Evolutionary conservation across 1,140 invertebrate genomes (phyloP).

Genomic region (Drosophila murphyi): DNA sequence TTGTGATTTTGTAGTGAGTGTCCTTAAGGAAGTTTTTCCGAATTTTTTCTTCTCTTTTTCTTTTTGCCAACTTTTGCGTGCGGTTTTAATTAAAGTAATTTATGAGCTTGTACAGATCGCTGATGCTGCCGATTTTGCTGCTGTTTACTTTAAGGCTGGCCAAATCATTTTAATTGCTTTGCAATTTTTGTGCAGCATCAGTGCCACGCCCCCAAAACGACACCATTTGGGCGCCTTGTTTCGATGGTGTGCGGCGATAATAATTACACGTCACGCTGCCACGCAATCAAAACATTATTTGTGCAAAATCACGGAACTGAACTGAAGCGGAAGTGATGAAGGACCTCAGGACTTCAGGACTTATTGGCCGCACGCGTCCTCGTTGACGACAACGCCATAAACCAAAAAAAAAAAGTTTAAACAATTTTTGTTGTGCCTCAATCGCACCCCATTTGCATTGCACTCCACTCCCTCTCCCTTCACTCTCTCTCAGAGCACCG

Average conservation of each 20-base stretch:
- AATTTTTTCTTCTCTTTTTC: neutral
- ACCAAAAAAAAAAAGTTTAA: constrained; percentile 63
- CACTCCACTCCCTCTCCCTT: constrained; percentile 4
- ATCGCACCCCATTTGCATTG: constrained; percentile 57
- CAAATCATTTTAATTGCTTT: constrained; percentile 76
- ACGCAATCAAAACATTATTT: constrained; percentile 84
- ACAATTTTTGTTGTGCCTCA: constrained; percentile 48
- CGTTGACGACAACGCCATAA: constrained; percentile 19
- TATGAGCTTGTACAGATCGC: constrained; percentile 15
- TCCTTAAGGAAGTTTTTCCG: constrained; percentile 67
- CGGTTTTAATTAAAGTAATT: constrained; percentile 56
- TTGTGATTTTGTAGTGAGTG: constrained; percentile 55
- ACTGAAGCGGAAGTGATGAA: constrained; percentile 84
- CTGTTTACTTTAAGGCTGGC: constrained; percentile 41
- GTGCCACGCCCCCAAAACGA: constrained; percentile 35
- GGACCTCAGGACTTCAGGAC: constrained; percentile 54
- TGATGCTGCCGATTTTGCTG: neutral
- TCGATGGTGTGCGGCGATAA: constrained; percentile 76
- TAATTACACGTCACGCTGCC: constrained; percentile 84
- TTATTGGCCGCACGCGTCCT: constrained; percentile 84
- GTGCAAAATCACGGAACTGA: constrained; percentile 83
- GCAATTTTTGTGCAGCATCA: constrained; percentile 43
- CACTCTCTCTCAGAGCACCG: neutral
- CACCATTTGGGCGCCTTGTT: constrained; percentile 45
- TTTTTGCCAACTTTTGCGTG: constrained; percentile 6